These are phyloP conservation scores for Fregetta grallaria DNA, from an alignment of 2,113 vertebrate species.

Conservation along the genomic window DNA sequence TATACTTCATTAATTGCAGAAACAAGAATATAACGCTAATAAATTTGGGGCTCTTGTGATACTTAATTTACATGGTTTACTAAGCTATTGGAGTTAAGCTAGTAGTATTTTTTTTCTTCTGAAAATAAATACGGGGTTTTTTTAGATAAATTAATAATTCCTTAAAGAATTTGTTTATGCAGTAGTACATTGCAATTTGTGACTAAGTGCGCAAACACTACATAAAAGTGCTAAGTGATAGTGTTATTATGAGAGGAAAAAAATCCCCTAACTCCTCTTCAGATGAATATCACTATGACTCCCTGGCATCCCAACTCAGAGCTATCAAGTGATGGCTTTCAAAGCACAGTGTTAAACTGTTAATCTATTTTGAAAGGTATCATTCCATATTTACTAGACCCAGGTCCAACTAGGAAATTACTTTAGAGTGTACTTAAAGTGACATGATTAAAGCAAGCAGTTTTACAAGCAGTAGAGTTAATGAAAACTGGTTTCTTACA, in stretches of 20 bases:
- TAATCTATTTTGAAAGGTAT: background rate
- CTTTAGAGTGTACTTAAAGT: background rate
- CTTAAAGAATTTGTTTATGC: background rate
- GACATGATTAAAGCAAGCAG: background rate
- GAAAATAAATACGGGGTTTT: background rate
- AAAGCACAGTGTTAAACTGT: background rate
- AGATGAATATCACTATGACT: background rate
- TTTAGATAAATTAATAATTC: background rate
- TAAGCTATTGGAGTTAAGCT: background rate
- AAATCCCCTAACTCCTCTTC: background rate
- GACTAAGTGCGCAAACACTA: background rate
- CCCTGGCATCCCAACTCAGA: background rate
- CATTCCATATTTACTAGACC: background rate
- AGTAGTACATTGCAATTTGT: background rate
- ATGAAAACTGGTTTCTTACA: background rate
- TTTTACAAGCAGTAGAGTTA: background rate
- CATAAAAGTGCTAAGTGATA: background rate
- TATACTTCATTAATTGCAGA: background rate
- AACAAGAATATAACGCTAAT: background rate
- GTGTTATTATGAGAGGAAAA: too few relatives aligned
- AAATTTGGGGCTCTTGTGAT: background rate
- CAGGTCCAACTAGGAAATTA: background rate
- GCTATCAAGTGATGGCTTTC: background rate
- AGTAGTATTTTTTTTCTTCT: background rate
- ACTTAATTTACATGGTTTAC: background rate